Conservation (phyloP, 2,113 vertebrate genomes). For the Guaruba guarouba region DNA sequence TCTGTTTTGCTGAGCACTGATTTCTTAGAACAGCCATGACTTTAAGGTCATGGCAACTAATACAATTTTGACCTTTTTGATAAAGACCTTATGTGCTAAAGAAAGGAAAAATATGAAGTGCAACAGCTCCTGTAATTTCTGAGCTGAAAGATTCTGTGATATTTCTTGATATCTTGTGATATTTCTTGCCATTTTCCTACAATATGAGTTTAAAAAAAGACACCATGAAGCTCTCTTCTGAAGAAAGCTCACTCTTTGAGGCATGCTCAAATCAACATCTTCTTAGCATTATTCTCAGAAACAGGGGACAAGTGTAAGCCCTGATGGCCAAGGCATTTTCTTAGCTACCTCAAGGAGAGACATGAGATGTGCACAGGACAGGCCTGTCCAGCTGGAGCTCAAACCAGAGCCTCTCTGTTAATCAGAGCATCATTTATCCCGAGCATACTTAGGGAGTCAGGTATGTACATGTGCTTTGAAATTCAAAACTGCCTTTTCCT, state of each 20-base stretch:
- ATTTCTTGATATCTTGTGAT: background rate
- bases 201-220: background rate
- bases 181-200: background rate
- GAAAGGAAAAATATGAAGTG: background rate
- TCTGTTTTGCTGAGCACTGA: background rate
- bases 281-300: background rate
- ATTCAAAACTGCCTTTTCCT: background rate
- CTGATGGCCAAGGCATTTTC: background rate
- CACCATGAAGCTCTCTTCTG: background rate
- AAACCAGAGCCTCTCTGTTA: background rate
- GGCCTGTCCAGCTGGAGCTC: background rate
- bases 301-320: background rate
- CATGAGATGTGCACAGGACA: accelerated
- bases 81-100: background rate
- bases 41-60: background rate
- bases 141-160: background rate
- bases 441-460: background rate
- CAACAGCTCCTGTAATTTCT: background rate
- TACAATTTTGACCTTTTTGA: background rate
- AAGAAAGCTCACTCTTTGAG: background rate
- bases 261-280: background rate
- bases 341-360: background rate
- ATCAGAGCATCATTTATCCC: background rate
- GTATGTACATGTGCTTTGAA: background rate
- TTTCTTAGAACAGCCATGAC: background rate